phyloP scores from a whole-genome alignment of 2,113 vertebrate genomes.

The Thymallus thymallus region DNA sequence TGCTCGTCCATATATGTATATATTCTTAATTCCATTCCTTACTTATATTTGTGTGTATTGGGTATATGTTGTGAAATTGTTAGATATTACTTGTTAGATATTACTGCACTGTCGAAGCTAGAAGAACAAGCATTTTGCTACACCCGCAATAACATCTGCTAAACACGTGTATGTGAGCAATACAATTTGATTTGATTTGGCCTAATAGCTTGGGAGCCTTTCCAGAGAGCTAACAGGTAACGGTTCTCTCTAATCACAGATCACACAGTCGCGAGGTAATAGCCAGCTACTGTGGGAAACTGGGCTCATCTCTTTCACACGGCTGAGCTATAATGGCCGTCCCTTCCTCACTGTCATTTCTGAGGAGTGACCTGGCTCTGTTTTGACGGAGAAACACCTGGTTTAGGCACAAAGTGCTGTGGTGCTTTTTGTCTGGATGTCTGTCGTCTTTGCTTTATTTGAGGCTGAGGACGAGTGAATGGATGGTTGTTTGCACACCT shows the following conservation, averaged over 20 bases:
- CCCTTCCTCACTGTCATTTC: conserved; percentile 41
- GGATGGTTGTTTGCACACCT: background rate
- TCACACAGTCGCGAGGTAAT: conserved; percentile 27
- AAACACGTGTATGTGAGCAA: too few species aligned
- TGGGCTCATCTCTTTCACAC: conserved; percentile 37
- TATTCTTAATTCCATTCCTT: too few species aligned
- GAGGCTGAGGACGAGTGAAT: background rate
- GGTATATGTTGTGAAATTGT: too few species aligned
- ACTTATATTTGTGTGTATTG: too few species aligned
- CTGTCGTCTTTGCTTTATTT: background rate
- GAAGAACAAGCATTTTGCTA: too few species aligned
- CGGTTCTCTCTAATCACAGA: conserved; percentile 51
- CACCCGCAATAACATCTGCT: too few species aligned
- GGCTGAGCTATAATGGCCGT: conserved; percentile 43
- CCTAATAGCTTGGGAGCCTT: conserved; percentile 41
- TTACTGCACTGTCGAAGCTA: too few species aligned
- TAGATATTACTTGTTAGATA: too few species aligned
- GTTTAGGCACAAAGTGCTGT: conserved; percentile 29
- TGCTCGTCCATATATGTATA: too few species aligned
- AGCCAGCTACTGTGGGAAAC: conserved; percentile 36
- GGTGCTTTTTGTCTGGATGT: too few species aligned
- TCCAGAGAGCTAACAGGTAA: conserved; percentile 19
- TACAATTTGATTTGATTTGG: too few species aligned
- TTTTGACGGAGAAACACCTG: conserved; percentile 63
- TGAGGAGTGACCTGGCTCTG: conserved; percentile 48